phyloP scores from a whole-genome alignment of 2,888 invertebrate genomes.

The Dione juno region DNA sequence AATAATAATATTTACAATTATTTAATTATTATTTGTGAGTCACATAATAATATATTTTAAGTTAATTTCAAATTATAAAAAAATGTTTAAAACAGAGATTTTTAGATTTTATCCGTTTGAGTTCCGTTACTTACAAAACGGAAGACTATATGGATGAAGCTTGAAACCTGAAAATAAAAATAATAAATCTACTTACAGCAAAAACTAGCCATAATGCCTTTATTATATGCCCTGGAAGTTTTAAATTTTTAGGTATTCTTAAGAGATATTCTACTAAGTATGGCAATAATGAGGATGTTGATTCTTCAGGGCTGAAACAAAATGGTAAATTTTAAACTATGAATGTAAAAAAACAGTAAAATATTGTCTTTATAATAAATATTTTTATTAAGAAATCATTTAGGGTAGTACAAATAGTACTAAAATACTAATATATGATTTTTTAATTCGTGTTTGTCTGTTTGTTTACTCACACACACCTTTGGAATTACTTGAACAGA shows the following conservation, averaged over 20 bases:
- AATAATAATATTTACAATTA: not conserved
- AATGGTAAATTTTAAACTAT: not conserved
- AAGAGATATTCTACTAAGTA: constrained; percentile 69
- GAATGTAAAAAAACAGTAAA: not conserved
- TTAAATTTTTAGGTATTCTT: constrained; percentile 57
- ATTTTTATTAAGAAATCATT: too few species aligned
- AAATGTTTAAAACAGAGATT: too few species aligned
- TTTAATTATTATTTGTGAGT: not conserved
- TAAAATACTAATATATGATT: too few species aligned
- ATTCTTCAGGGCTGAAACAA: constrained; percentile 67
- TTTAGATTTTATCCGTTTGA: not conserved
- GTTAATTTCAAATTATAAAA: too few species aligned
- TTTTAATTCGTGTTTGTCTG: too few species aligned
- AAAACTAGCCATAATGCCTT: constrained; percentile 78
- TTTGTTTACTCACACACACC: too few species aligned
- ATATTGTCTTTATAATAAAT: too few species aligned
- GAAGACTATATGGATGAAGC: too few species aligned
- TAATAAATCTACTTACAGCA: constrained; percentile 60
- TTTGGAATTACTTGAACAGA: too few species aligned
- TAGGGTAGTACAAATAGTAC: too few species aligned
- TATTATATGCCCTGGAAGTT: constrained; percentile 70
- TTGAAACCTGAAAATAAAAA: not conserved
- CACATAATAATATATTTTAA: too few species aligned
- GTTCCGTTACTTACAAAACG: not conserved
- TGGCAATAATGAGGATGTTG: constrained; percentile 66